Evolutionary conservation across 2,888 invertebrate species (phyloP).

Genomic region (Leptogaster cylindrica): DNA sequence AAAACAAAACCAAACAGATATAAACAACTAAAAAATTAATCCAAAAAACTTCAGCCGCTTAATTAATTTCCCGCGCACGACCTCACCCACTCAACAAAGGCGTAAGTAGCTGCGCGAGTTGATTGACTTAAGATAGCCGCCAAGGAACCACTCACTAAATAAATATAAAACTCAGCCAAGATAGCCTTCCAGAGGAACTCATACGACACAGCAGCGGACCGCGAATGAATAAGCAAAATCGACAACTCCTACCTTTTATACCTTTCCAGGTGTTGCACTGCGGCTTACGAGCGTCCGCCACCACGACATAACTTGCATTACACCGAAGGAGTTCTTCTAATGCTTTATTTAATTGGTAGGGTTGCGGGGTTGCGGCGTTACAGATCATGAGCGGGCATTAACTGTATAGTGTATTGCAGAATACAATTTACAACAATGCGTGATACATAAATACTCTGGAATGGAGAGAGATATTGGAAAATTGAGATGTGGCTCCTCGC

Average conservation of each 20-base stretch:
- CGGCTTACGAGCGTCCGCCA: neutral
- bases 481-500: too few relatives aligned
- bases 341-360: slow-evolving; percentile 17
- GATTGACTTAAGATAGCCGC: slow-evolving; percentile 14
- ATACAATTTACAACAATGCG: too few relatives aligned
- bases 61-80: slow-evolving; percentile 41
- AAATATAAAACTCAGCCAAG: neutral
- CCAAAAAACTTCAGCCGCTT: slow-evolving; percentile 23
- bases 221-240: slow-evolving; percentile 44
- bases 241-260: slow-evolving; percentile 45
- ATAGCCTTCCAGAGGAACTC: slow-evolving; percentile 11
- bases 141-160: slow-evolving; percentile 15
- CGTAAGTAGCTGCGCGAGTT: slow-evolving; percentile 9
- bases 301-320: slow-evolving; percentile 5
- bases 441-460: too few relatives aligned
- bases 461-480: too few relatives aligned
- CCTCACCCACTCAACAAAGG: slow-evolving; percentile 40
- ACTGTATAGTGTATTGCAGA: too few relatives aligned
- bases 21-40: slow-evolving; percentile 28
- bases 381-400: too few relatives aligned
- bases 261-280: slow-evolving; percentile 42
- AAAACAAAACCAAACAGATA: neutral
- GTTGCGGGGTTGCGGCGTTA: too few relatives aligned
- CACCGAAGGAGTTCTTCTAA: slow-evolving; percentile 26
- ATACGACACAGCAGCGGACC: slow-evolving; percentile 17